Evolutionary conservation across 1,140 invertebrate genomes (phyloP).

Genomic region (Triops longicaudatus): DNA sequence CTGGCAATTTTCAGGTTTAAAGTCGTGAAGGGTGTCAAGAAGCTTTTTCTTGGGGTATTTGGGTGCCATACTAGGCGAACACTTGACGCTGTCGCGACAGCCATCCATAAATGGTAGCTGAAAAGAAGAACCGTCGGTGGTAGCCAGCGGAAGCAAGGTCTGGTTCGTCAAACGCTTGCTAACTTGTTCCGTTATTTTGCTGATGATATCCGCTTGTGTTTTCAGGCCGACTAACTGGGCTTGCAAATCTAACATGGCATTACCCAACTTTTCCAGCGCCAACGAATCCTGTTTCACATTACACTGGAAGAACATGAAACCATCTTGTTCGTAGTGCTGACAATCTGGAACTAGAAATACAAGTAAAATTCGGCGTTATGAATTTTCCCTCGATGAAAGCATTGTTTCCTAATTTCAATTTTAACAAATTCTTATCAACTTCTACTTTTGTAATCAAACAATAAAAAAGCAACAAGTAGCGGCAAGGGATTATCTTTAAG

Average conservation of each 20-base stretch:
- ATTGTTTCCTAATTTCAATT: background rate
- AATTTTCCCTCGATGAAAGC: background rate
- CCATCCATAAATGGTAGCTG: background rate
- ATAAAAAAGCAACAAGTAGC: too few relatives aligned
- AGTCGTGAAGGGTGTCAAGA: constrained; percentile 10
- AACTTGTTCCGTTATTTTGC: constrained; percentile 2
- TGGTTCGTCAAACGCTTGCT: constrained; percentile 10
- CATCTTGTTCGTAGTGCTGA: constrained; percentile 44
- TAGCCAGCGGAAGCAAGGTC: background rate
- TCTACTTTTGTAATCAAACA: too few relatives aligned
- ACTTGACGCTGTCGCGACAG: background rate
- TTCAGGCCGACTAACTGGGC: constrained; percentile 41
- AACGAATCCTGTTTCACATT: constrained; percentile 39
- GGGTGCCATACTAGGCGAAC: constrained; percentile 17
- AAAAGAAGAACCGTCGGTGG: background rate
- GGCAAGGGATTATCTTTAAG: too few relatives aligned
- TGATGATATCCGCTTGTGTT: constrained; percentile 15
- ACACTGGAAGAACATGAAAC: constrained; percentile 44
- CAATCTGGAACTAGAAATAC: constrained; percentile 42
- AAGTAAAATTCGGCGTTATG: background rate
- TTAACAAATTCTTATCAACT: too few relatives aligned
- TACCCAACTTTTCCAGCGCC: constrained; percentile 20
- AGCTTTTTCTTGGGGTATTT: constrained; percentile 18
- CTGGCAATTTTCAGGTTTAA: constrained; percentile 24
- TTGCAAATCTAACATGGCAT: constrained; percentile 36